Percentiles rank a stretch among this genome's conserved stretches.
These are phyloP conservation scores for Chaetura pelagica DNA, from an alignment of 2,113 vertebrate species.

Conservation along the genomic window DNA sequence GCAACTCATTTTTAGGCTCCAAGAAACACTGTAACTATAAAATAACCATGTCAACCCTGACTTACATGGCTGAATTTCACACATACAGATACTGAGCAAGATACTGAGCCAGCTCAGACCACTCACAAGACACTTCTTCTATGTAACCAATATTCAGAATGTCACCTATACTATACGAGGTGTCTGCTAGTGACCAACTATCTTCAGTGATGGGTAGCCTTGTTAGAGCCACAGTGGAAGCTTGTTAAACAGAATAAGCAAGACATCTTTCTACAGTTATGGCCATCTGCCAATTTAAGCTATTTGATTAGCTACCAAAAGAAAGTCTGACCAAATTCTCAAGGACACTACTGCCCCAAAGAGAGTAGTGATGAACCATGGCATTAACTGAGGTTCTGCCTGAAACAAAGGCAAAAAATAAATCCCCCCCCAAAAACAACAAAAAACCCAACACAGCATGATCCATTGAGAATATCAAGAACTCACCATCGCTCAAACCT, in stretches of 20 bases:
- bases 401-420: neutral
- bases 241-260: neutral
- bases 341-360: neutral
- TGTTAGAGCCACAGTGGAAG: neutral
- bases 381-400: neutral
- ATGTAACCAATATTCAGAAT: accelerated
- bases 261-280: neutral
- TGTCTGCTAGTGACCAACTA: neutral
- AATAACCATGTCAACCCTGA: neutral
- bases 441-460: neutral
- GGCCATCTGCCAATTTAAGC: neutral
- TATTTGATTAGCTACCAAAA: neutral
- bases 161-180: neutral
- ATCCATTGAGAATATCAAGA: neutral
- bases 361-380: neutral
- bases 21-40: neutral
- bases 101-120: neutral
- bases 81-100: too few species aligned
- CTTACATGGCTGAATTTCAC: neutral
- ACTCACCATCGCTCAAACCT: neutral
- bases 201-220: neutral
- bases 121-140: neutral
- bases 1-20: neutral
- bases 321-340: neutral
- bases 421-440: too few species aligned